These are phyloP conservation scores for Antheraea mylitta DNA, from an alignment of 1,140 invertebrate species.

Conservation along the genomic window DNA sequence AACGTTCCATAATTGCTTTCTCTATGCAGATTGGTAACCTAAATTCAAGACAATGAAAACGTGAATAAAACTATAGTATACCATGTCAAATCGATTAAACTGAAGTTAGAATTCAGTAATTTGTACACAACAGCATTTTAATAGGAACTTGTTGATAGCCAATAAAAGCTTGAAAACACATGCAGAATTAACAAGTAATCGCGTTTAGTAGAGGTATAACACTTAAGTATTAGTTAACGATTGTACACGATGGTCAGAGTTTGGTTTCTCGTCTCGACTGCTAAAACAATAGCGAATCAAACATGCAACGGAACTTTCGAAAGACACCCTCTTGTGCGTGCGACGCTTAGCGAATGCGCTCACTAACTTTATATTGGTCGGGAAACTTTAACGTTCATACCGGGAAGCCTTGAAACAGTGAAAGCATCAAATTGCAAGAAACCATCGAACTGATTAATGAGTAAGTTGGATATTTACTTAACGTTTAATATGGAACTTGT, in stretches of 20 bases:
- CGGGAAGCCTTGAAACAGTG: conserved; percentile 29
- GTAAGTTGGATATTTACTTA: neutral
- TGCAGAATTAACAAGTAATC: conserved; percentile 54
- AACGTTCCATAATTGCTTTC: neutral
- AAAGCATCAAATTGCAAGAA: conserved; percentile 35
- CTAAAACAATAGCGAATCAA: conserved; percentile 75
- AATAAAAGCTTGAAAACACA: conserved; percentile 50
- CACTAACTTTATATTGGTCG: conserved; percentile 72
- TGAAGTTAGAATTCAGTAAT: conserved; percentile 23
- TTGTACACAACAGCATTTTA: conserved; percentile 25
- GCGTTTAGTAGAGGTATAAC: conserved; percentile 36
- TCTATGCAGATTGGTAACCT: neutral
- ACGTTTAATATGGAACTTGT: neutral
- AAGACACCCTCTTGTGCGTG: conserved; percentile 72
- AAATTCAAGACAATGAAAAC: too few species aligned
- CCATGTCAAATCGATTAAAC: conserved; percentile 6
- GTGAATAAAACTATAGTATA: too few species aligned
- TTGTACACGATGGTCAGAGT: conserved; percentile 55
- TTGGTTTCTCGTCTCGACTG: conserved; percentile 49
- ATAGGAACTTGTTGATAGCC: conserved; percentile 41
- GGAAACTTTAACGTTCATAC: conserved; percentile 55
- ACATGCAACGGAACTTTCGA: conserved; percentile 71
- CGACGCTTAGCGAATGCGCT: conserved; percentile 61
- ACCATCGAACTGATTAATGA: conserved; percentile 14
- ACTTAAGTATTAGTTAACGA: conserved; percentile 55